A percentile compares a stretch with the other conserved stretches of the same genome.
Evolutionary conservation across 2,888 invertebrate genomes (phyloP).

Genomic region (Exocentrus adspersus): DNA sequence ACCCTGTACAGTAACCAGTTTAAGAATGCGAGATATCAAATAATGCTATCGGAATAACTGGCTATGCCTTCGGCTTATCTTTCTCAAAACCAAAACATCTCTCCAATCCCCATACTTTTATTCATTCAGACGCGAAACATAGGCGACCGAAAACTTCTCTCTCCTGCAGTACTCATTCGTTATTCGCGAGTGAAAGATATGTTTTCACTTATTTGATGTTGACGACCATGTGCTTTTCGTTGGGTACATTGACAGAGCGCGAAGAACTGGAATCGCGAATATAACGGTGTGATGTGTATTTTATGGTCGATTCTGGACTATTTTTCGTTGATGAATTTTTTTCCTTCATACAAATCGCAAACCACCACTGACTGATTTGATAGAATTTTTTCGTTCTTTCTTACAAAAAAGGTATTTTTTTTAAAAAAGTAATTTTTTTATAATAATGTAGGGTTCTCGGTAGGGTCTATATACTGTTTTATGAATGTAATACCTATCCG

Average conservation of each 20-base stretch:
- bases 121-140: constrained; percentile 7
- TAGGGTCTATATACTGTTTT: too few species aligned
- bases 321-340: not conserved
- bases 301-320: not conserved
- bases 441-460: too few species aligned
- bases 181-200: constrained; percentile 23
- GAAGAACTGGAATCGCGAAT: not conserved
- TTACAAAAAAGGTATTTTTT: constrained; percentile 4
- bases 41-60: not conserved
- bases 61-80: not conserved
- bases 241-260: constrained; percentile 1
- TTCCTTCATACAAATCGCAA: not conserved
- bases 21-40: not conserved
- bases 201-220: constrained; percentile 25
- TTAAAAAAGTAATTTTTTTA: too few species aligned
- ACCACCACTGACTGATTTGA: too few species aligned
- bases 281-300: constrained; percentile 12
- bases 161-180: constrained; percentile 16
- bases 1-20: not conserved
- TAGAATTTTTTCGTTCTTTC: too few species aligned
- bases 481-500: too few species aligned
- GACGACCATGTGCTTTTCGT: constrained; percentile 28
- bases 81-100: constrained; percentile 2
- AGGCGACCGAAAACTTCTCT: constrained; percentile 1
- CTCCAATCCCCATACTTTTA: constrained; percentile 4